These are phyloP conservation scores for Alethe castanea DNA, from an alignment of 2,113 vertebrate species.

Conservation along the genomic window DNA sequence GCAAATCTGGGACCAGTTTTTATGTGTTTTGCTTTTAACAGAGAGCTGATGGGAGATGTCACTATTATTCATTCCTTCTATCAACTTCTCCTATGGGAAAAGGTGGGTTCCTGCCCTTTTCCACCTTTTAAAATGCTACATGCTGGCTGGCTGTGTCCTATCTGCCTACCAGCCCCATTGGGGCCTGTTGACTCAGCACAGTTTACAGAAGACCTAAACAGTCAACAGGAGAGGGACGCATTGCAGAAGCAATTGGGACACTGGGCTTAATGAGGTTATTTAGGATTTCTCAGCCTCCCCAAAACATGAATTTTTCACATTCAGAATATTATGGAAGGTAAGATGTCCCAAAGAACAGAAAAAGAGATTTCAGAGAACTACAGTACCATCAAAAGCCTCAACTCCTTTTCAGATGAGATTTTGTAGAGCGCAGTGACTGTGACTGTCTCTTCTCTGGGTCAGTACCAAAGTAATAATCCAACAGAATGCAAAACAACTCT, in stretches of 20 bases:
- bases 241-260: neutral
- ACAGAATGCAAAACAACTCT: neutral
- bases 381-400: conserved; percentile 3
- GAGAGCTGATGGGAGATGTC: neutral
- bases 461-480: conserved; percentile 3
- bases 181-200: neutral
- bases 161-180: neutral
- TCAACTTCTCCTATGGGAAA: neutral
- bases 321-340: neutral
- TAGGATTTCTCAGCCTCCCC: neutral
- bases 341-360: neutral
- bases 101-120: neutral
- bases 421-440: neutral
- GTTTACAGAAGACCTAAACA: neutral
- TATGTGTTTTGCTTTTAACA: neutral
- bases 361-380: conserved; percentile 33
- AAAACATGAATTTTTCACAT: conserved; percentile 3
- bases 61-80: neutral
- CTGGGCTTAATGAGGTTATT: neutral
- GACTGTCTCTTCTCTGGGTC: neutral
- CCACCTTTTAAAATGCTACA: neutral
- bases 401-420: neutral
- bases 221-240: neutral
- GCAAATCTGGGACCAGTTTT: neutral
- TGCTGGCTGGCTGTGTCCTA: neutral